Conservation (phyloP, 2,797 vertebrate species). For the Argentina silus region DNA sequence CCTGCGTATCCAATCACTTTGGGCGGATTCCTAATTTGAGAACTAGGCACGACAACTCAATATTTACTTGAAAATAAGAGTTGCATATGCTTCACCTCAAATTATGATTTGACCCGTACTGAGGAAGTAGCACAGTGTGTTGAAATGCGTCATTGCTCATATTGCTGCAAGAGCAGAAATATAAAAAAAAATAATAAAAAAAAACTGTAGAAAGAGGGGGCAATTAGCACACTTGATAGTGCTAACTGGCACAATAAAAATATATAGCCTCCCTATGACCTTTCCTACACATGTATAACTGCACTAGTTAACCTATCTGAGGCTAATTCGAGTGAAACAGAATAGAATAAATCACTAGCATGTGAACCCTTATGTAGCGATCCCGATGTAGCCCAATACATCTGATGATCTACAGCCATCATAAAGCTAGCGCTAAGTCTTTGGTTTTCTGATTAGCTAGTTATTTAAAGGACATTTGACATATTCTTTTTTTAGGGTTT, state of each 20-base stretch:
- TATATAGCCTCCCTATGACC: not conserved
- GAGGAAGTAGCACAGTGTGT: constrained; percentile 62
- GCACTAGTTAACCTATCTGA: not conserved
- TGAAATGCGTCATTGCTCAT: constrained; percentile 14
- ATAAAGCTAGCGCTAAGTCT: constrained; percentile 68
- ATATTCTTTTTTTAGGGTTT: constrained; percentile 6
- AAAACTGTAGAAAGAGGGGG: not conserved
- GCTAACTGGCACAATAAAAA: not conserved
- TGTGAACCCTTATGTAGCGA: constrained; percentile 13
- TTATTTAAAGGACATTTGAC: constrained; percentile 44
- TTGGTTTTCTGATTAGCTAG: constrained; percentile 68
- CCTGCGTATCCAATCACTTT: not conserved
- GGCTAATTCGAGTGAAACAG: not conserved
- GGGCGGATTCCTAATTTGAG: not conserved
- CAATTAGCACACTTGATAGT: not conserved
- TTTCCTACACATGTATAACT: not conserved
- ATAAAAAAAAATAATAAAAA: constrained; percentile 27
- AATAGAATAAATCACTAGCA: constrained; percentile 45
- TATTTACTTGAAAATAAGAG: not conserved
- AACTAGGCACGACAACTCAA: not conserved
- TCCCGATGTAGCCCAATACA: constrained; percentile 43
- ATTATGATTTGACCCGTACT: constrained; percentile 1
- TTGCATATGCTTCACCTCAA: not conserved
- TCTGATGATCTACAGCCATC: constrained; percentile 44
- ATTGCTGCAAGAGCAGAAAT: constrained; percentile 27